Conservation (phyloP, 2,888 invertebrate species). For the Eupithecia pulchellata region DNA sequence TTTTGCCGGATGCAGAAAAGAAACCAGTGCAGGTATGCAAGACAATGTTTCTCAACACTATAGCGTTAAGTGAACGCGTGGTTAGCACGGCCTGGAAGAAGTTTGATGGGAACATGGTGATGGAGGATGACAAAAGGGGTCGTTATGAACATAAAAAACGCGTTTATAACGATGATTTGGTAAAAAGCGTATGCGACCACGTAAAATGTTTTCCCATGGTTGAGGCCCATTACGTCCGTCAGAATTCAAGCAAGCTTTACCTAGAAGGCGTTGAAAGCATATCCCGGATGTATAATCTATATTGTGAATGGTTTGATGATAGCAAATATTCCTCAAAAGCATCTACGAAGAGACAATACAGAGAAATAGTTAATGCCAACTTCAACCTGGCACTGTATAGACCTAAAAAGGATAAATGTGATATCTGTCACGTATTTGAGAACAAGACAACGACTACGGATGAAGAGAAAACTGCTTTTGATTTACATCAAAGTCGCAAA, state of each 20-base stretch:
- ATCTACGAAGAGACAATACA: slow-evolving; percentile 9
- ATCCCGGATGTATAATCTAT: slow-evolving; percentile 9
- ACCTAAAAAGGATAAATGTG: slow-evolving; percentile 16
- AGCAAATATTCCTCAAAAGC: slow-evolving; percentile 4
- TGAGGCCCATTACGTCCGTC: background rate
- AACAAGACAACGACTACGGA: slow-evolving; percentile 1
- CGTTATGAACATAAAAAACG: slow-evolving; percentile 4
- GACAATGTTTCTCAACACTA: slow-evolving; percentile 13
- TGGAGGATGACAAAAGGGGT: slow-evolving; percentile 13
- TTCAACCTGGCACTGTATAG: slow-evolving; percentile 4
- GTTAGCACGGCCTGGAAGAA: slow-evolving; percentile 9
- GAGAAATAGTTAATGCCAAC: slow-evolving; percentile 15
- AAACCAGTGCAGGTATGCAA: slow-evolving; percentile 9
- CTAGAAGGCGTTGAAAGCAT: background rate
- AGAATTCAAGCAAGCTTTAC: slow-evolving; percentile 8
- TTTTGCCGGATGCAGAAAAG: slow-evolving; percentile 6
- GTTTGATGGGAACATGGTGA: background rate
- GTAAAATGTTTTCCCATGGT: slow-evolving; percentile 3
- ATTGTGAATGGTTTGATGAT: slow-evolving; percentile 13
- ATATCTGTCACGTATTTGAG: slow-evolving; percentile 8
- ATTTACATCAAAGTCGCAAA: background rate
- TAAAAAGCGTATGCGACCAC: slow-evolving; percentile 9
- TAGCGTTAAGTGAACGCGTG: background rate
- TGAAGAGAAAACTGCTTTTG: background rate
- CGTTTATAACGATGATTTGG: slow-evolving; percentile 9